Evolutionary conservation across 2,888 invertebrate genomes (phyloP), one percentile per base, ranked within the genome.

Genomic region (Calameuta idolon): DNA sequence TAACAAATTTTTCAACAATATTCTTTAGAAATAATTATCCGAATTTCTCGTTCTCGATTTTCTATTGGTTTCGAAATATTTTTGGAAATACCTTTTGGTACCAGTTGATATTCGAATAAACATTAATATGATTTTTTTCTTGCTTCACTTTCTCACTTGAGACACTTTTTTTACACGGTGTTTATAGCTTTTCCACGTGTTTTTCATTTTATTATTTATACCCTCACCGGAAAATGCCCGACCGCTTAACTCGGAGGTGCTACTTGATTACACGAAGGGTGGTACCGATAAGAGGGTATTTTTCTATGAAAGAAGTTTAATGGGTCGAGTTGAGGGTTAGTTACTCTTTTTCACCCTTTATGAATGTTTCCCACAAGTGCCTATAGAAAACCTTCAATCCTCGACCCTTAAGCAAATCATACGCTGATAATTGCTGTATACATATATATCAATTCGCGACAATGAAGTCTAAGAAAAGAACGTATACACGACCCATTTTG

Each of bases 321-420:
- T 71, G 34, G 23, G 34, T 71, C 71, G 71, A 71, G 71, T 23
- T 31, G 12, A 33, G 71, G 71, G 71, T 31, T 71, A 71, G 55
- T 55, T 9, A 55, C 55, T 23, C 23, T 55, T 23, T 71, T 71
- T 12, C 12, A 31, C 71, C 33, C 71, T 31, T 71, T 71, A 71
- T 71, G 33, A 31, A 15, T 33, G 71, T 71, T 71, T 71, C 71
- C 33, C 31, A 23, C 71, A 23, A 55, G 55, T 55, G 55, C 55
- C 55, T 55, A 55, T 55, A 55, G 55, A 55, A 55, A 23, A 23
- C 9, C 23, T 55, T 55, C 23, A 1, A 23, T 55, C 55, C 55
- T 9, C 23, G 5, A 55, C 55, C 55, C 55, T 55, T 55, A 23
- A 55, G 23, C 23, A 55, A 55, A 23, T 55, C 23, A 9, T 9